Evolutionary conservation across 2,113 vertebrate genomes (phyloP), one percentile per base, ranked within the genome.

Genomic region (Oenanthe oenanthe): DNA sequence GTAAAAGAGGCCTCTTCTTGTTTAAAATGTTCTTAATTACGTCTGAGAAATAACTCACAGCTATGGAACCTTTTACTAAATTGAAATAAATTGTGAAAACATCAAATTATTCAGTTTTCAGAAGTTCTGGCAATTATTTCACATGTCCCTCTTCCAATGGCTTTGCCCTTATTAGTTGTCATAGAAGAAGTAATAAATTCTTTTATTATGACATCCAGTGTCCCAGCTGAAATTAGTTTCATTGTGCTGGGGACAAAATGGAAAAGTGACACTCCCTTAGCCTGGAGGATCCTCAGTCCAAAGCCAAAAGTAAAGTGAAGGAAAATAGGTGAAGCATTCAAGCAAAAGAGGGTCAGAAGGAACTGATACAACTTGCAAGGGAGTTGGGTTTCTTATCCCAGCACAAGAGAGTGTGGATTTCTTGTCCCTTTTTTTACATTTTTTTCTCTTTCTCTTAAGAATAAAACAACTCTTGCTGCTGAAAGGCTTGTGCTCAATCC

Each of bases 41-140:
- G 85, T 90, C 93, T 93, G 85, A 89, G 87, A 92, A 95, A 89
- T 88, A 96, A 96, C 93, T 96, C 87, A 88, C 28, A 82, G 91
- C 71, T 85, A 90, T 97, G 96, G 96, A 96, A 95, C 95, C 93
- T 90, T 93, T 93, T 95, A 93, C 67, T 95, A 90, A 96, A 96
- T 97, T 94, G 93, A 97, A 96, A 90, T 95, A 93, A 96, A 97
- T 93, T 94, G 81, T 95, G 88, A 97, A 94, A 97, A 96, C 89
- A 95, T 91, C 71, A 63, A 88, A 96, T 96, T 94, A 96, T 94
- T 95, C 89, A 40, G 92, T 96, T 96, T 97, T 95, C 95, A 94
- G 89, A 95, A 96, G 88, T 96, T 96, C 78, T 94, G 93, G 89
- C 95, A 96, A 94, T 96, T 92, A 96, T 96, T 94, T 93, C 34